These are phyloP conservation scores for Drosophila orena DNA, from an alignment of 1,140 invertebrate species.

Conservation along the genomic window DNA sequence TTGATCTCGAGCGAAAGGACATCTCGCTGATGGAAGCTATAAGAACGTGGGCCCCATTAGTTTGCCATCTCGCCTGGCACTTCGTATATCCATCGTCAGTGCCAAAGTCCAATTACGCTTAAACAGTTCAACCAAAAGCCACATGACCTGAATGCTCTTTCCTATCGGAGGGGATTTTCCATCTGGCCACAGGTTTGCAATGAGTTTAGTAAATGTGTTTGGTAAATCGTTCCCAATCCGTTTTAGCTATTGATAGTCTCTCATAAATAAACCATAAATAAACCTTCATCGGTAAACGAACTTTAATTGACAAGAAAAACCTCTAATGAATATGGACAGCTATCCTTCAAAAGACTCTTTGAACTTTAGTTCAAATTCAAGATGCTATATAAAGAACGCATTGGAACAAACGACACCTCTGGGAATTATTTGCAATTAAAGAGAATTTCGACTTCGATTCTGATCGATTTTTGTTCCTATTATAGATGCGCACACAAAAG, in stretches of 20 bases:
- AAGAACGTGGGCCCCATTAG: conserved; percentile 26
- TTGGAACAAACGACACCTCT: conserved; percentile 8
- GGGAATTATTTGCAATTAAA: conserved; percentile 13
- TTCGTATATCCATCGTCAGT: conserved; percentile 51
- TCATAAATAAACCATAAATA: neutral
- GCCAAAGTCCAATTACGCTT: conserved; percentile 59
- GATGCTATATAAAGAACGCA: conserved; percentile 1
- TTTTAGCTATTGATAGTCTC: neutral
- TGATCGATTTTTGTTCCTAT: conserved; percentile 34
- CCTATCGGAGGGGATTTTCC: conserved; percentile 1
- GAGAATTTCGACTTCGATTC: conserved; percentile 37
- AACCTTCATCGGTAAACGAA: too few species aligned
- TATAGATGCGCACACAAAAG: conserved; percentile 36
- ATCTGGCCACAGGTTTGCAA: neutral
- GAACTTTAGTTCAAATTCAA: conserved; percentile 22
- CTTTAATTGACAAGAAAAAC: too few species aligned
- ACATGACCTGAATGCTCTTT: conserved; percentile 21
- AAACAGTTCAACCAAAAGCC: conserved; percentile 24
- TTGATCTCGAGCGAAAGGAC: conserved; percentile 84
- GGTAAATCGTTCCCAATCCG: neutral
- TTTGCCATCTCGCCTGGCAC: conserved; percentile 15
- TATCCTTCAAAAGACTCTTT: conserved; percentile 19
- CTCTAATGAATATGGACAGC: neutral
- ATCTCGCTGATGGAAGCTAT: conserved; percentile 47
- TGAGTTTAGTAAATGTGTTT: neutral